Evolutionary conservation across 2,113 vertebrate species (phyloP).

Genomic region (Nerophis ophidion): DNA sequence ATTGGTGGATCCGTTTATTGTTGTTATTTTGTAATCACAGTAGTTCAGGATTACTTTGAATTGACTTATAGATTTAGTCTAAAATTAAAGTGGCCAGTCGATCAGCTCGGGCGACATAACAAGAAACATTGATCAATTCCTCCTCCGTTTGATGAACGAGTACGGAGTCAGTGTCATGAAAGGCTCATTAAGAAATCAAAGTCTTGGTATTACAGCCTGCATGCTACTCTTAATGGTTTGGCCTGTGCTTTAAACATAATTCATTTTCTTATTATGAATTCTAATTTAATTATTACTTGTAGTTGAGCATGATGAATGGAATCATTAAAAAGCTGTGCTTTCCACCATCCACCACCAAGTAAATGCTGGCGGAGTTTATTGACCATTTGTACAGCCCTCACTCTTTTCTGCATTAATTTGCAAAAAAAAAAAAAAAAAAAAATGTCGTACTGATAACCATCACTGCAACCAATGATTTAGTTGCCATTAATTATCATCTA

Average conservation of each 20-base stretch:
- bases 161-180: conserved; percentile 12
- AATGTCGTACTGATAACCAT: too few relatives aligned
- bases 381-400: too few relatives aligned
- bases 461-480: too few relatives aligned
- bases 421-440: too few relatives aligned
- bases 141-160: conserved; percentile 31
- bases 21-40: conserved; percentile 20
- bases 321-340: background rate
- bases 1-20: background rate
- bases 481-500: too few relatives aligned
- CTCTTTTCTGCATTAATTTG: too few relatives aligned
- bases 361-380: too few relatives aligned
- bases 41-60: conserved; percentile 2
- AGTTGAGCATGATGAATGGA: background rate
- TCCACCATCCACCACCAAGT: background rate
- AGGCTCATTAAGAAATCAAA: conserved; percentile 34
- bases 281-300: too few relatives aligned
- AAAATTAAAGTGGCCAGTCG: conserved; percentile 14
- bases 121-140: conserved; percentile 14
- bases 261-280: conserved; percentile 3
- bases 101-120: conserved; percentile 9
- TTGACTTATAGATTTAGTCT: conserved; percentile 15
- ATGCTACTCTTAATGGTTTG: conserved; percentile 10
- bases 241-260: background rate
- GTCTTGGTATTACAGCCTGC: conserved; percentile 13